phyloP scores from a whole-genome alignment of 2,888 invertebrate species.

The Brachyptera risi region DNA sequence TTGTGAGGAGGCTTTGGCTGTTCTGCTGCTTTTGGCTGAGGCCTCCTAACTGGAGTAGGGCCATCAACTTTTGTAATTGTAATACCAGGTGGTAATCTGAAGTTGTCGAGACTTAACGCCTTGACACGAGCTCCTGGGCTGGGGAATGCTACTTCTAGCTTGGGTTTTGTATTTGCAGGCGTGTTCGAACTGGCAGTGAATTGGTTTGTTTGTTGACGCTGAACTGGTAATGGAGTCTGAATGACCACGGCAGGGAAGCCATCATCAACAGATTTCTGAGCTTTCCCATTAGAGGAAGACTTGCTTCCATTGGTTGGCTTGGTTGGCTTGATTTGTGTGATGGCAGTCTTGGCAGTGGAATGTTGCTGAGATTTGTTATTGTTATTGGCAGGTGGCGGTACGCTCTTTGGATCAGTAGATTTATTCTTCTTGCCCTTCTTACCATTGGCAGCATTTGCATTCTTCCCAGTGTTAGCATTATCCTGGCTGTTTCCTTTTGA shows the following conservation, averaged over 20 bases:
- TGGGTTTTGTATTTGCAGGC: not conserved
- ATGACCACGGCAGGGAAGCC: not conserved
- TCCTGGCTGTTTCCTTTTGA: conserved; percentile 32
- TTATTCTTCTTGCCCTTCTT: conserved; percentile 34
- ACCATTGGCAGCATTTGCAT: conserved; percentile 24
- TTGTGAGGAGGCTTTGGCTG: conserved; percentile 10
- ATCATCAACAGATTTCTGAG: conserved; percentile 10
- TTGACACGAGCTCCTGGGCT: not conserved
- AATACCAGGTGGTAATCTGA: conserved; percentile 73
- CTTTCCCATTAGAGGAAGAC: not conserved
- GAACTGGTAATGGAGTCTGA: not conserved
- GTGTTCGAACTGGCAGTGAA: not conserved
- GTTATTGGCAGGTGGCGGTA: conserved; percentile 3
- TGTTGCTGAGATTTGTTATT: conserved; percentile 23
- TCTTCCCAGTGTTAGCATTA: not conserved
- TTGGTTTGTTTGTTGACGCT: not conserved
- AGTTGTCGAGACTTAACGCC: conserved; percentile 46
- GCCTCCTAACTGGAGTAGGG: conserved; percentile 37
- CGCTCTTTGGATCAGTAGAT: conserved; percentile 1
- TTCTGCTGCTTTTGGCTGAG: not conserved
- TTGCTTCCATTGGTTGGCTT: not conserved
- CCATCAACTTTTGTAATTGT: conserved; percentile 68
- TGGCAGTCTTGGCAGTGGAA: conserved; percentile 26
- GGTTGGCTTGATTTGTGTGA: not conserved
- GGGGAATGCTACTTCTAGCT: not conserved